phyloP scores from a whole-genome alignment of 35 echinoderm and acorn worm species.

The Anneissia japonica region DNA sequence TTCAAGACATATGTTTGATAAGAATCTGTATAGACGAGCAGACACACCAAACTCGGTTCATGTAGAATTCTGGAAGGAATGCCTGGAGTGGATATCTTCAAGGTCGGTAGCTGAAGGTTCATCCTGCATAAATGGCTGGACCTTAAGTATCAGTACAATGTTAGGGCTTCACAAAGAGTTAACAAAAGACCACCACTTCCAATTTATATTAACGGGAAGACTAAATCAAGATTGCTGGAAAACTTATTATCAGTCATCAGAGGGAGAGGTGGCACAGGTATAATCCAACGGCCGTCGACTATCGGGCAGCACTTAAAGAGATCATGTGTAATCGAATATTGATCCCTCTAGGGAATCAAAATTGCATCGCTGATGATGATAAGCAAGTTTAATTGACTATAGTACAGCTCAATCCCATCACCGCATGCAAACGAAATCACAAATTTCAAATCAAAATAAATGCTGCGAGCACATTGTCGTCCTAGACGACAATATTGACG shows the following conservation, averaged over 20 bases:
- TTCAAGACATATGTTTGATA: background rate
- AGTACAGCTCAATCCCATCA: too few species aligned
- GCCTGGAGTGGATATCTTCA: background rate
- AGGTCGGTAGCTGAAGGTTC: background rate
- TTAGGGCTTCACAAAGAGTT: background rate
- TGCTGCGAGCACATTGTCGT: too few species aligned
- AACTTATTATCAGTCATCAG: slow-evolving; percentile 9
- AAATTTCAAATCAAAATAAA: too few species aligned
- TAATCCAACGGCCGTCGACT: background rate
- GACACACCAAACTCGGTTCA: background rate
- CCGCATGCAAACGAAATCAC: too few species aligned
- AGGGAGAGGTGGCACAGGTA: background rate
- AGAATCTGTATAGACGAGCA: background rate
- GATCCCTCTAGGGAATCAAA: background rate
- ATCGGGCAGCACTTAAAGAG: background rate
- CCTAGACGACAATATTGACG: too few species aligned
- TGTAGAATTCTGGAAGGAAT: slow-evolving; percentile 1
- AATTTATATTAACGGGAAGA: slow-evolving; percentile 9
- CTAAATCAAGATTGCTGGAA: slow-evolving; percentile 20
- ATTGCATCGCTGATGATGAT: background rate
- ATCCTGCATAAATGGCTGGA: background rate
- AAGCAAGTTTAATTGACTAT: too few species aligned
- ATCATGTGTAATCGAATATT: background rate
- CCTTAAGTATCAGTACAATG: background rate
- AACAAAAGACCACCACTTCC: background rate